Evolutionary conservation across 2,113 vertebrate genomes (phyloP).

Genomic region (Synchiropus splendidus): DNA sequence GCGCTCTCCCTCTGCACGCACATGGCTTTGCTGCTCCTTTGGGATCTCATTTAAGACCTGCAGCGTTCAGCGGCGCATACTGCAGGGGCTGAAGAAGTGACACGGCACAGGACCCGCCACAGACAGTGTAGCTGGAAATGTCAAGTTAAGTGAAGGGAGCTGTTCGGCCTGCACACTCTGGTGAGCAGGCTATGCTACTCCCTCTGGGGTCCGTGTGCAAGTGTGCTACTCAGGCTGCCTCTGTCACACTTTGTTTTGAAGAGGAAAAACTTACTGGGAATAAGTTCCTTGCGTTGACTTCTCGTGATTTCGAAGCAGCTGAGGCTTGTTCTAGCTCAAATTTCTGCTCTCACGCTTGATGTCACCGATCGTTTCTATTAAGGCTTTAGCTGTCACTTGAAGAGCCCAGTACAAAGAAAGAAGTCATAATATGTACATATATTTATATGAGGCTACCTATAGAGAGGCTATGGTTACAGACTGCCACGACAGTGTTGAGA

Average conservation of each 20-base stretch:
- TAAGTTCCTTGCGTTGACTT: too few species aligned
- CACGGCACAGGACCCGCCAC: conserved; percentile 47
- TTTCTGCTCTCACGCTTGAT: too few species aligned
- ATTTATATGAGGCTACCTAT: too few species aligned
- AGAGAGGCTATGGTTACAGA: too few species aligned
- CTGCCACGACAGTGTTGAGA: too few species aligned
- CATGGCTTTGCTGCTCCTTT: conserved; percentile 46
- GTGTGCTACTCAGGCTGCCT: conserved; percentile 31
- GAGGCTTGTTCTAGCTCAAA: too few species aligned
- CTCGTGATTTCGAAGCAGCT: too few species aligned
- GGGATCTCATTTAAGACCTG: conserved; percentile 70
- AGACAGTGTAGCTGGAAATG: conserved; percentile 64
- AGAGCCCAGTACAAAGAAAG: too few species aligned
- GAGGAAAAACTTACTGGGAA: too few species aligned
- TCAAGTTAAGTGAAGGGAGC: conserved; percentile 64
- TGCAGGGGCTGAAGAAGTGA: conserved; percentile 50
- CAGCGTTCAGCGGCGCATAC: conserved; percentile 52
- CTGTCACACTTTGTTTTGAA: conserved; percentile 21
- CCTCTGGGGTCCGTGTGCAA: conserved; percentile 21
- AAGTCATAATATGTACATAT: too few species aligned
- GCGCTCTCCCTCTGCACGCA: conserved; percentile 6
- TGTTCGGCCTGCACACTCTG: conserved; percentile 56
- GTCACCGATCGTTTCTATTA: too few species aligned
- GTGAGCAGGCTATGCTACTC: conserved; percentile 58
- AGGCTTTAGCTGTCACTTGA: too few species aligned